Base-by-base conservation (phyloP, 2,888 invertebrate species). In the Macaria liturata region DNA sequence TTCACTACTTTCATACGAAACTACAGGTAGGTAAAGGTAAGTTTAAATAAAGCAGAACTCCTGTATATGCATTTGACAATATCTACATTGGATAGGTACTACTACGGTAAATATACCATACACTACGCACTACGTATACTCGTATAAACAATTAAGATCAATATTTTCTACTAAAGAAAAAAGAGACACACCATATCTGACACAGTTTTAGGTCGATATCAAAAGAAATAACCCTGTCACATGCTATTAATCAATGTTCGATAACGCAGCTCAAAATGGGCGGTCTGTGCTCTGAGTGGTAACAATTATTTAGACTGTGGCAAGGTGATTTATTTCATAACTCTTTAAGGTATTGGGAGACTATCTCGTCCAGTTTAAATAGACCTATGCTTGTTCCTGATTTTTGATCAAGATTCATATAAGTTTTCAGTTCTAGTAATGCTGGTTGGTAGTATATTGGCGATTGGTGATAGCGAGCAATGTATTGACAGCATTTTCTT, bases 171-270 rank as follows among this genome's bases (percentile, higher is more conserved):
- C 7, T 1, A 37, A 37, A 37, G 7, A 4, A 6, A 6, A 6
- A 37, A 37, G 4, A 7, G 4, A 37, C 5, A 37, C 34, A 20
- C 70, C 64, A 71, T 76, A 80, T 76, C 71, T 70, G 66, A 75
- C 79, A 76, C 68, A 78, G 81, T 81, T 77, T 37, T 3, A 37
- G 34, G 34, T 37, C 34, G 5, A 1, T 37, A 37, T 37, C 34
- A 6, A 37, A 37, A 37, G 34, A 81, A 83, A 85, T 85, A 83
- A 75, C 76, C 80, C 80, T 82, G 81, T 84, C 83, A 80, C 71
- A 83, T 70, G 74, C 84, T 86, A 90, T 90, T 82, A 88, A 88
- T 90, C 89, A 90, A 86, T 76, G 76, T 86, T 86, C 83, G 88
- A 89, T 89, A 89, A 87, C 75, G 70, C 73, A 73, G 72, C 73